These are phyloP conservation scores for Drosophila leonis DNA, from an alignment of 2,888 invertebrate species.

Conservation along the genomic window DNA sequence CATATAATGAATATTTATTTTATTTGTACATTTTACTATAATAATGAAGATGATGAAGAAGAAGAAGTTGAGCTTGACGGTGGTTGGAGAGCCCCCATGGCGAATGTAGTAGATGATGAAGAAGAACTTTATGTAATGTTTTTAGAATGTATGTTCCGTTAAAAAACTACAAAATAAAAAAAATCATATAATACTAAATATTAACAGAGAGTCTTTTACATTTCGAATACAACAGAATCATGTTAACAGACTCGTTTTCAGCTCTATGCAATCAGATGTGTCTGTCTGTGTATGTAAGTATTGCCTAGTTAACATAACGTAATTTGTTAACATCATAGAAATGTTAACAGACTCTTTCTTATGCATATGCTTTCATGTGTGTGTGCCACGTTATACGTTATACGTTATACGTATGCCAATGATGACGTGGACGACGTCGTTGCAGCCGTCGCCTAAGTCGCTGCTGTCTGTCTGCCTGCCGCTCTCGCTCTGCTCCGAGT, in stretches of 20 bases:
- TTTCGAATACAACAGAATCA: neutral
- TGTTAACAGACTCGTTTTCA: neutral
- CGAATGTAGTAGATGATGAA: constrained; percentile 8
- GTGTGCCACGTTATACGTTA: constrained; percentile 7
- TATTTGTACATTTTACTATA: constrained; percentile 83
- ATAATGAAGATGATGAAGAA: constrained; percentile 45
- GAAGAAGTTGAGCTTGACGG: constrained; percentile 5
- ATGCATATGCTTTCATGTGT: neutral
- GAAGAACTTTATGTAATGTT: constrained; percentile 81
- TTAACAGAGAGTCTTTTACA: constrained; percentile 31
- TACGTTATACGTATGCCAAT: constrained; percentile 35
- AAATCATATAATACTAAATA: constrained; percentile 83
- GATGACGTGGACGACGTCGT: constrained; percentile 58
- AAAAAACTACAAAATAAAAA: constrained; percentile 82
- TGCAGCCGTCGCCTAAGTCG: constrained; percentile 57
- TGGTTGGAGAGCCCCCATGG: constrained; percentile 5
- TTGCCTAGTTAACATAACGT: neutral
- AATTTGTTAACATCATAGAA: constrained; percentile 36
- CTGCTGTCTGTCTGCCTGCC: constrained; percentile 48
- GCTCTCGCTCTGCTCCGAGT: constrained; percentile 8
- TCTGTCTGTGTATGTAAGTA: no score
- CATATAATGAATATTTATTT: constrained; percentile 83
- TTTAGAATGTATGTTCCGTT: constrained; percentile 83
- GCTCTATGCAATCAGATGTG: no score
- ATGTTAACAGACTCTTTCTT: constrained; percentile 34